Evolutionary conservation across 2,888 invertebrate genomes (phyloP).

Genomic region (Thalpophila matura): DNA sequence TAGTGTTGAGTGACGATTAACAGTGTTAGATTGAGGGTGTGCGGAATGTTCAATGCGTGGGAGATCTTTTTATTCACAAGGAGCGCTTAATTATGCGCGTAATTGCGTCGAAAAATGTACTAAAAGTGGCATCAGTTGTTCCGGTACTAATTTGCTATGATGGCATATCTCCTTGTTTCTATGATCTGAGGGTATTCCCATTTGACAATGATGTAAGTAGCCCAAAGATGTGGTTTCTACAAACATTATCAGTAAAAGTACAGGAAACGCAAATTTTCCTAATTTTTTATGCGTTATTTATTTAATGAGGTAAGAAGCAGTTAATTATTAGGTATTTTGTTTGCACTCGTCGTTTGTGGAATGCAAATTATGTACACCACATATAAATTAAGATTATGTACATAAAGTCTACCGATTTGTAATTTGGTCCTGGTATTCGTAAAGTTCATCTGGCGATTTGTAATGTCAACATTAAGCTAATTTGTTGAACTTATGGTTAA

Average conservation of each 20-base stretch:
- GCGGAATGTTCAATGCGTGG: too few species aligned
- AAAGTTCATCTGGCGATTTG: slow-evolving; percentile 36
- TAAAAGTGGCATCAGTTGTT: too few species aligned
- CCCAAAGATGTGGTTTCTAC: slow-evolving; percentile 7
- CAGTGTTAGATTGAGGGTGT: too few species aligned
- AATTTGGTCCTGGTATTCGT: slow-evolving; percentile 18
- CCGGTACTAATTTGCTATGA: too few species aligned
- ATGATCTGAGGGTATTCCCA: neutral
- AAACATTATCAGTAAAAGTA: slow-evolving; percentile 4
- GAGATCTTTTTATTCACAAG: too few species aligned
- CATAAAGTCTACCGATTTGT: slow-evolving; percentile 17
- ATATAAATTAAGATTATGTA: slow-evolving; percentile 35
- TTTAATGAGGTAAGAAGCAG: slow-evolving; percentile 16
- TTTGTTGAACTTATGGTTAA: slow-evolving; percentile 17
- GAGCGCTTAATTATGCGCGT: too few species aligned
- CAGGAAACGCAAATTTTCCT: neutral
- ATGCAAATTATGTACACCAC: slow-evolving; percentile 14
- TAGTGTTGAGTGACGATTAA: too few species aligned
- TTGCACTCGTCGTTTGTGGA: slow-evolving; percentile 13
- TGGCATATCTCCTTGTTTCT: too few species aligned
- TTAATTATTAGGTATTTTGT: slow-evolving; percentile 20
- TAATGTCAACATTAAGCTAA: slow-evolving; percentile 20
- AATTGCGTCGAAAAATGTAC: too few species aligned
- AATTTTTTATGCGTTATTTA: neutral
- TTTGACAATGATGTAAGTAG: neutral